Evolutionary conservation across 1,140 invertebrate species (phyloP), one percentile per base, ranked within the genome.

Genomic region (Samia ricini): DNA sequence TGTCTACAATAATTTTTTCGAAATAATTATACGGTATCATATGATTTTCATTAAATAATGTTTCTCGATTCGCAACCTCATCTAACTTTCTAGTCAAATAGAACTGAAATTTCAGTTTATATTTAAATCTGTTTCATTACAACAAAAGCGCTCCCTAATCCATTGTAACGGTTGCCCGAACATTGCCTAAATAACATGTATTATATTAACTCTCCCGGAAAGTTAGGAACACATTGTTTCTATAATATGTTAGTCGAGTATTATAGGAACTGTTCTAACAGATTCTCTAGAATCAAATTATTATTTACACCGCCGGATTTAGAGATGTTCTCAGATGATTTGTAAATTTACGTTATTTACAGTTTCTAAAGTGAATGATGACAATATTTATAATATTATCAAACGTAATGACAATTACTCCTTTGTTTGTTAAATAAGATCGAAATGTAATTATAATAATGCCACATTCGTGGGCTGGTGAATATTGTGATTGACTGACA

Each of bases 181-280:
- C 33, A 42, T 42, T 42, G 33, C n/a, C 33, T 42, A 42, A 15
- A 42, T 42, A 42, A 42, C n/a, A n/a, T n/a, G n/a, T 42, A 42
- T 42, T 42, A 42, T 42, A 42, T 42, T 42, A 42, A 42, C 33
- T 42, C 33, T 42, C 33, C 33, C 33, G 33, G 33, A 42, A 42
- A 42, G 15, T 42, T 42, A 42, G 33, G 33, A 15, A 0, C 33
- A 42, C 33, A 42, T 42, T 42, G 33, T 42, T 42, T 42, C 33
- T 42, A 15, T 42, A 42, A 42, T 15, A 42, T 42, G 33, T 42
- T 42, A 42, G 33, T 42, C 12, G 33, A 42, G 10, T 42, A 42
- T 42, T 42, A 2, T 42, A 15, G 8, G 33, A 15, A 15, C 15
- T 42, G 1, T 12, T 42, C n/a, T n/a, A n/a, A 12, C 15, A 15